phyloP scores from a whole-genome alignment of 2,888 invertebrate species.

The Podotricha telesiphe region DNA sequence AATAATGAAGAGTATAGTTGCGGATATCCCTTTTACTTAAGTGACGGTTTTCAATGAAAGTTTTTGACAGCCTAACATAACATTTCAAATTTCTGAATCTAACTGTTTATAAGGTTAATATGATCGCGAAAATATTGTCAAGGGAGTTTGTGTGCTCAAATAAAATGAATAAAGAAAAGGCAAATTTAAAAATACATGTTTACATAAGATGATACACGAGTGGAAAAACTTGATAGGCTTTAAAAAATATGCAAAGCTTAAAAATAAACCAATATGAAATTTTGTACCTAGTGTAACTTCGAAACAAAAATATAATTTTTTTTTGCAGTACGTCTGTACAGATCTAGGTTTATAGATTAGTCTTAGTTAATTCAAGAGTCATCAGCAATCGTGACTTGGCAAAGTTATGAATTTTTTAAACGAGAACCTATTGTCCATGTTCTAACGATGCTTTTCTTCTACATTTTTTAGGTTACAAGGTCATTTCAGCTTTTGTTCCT shows the following conservation, averaged over 20 bases:
- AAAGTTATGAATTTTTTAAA: conserved; percentile 37
- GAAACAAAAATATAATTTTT: background rate
- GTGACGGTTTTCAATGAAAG: conserved; percentile 14
- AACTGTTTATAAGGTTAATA: conserved; percentile 43
- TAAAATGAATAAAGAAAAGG: background rate
- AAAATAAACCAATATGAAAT: background rate
- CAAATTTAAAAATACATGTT: background rate
- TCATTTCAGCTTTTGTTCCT: conserved; percentile 35
- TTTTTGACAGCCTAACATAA: conserved; percentile 18
- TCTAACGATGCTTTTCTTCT: conserved; percentile 33
- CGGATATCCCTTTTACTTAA: conserved; percentile 1
- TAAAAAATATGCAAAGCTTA: background rate
- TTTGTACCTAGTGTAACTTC: background rate
- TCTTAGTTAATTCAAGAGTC: conserved; percentile 11
- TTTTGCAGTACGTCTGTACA: too few relatives aligned
- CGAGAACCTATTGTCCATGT: conserved; percentile 36
- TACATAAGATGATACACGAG: background rate
- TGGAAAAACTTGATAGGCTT: background rate
- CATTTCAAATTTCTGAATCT: conserved; percentile 4
- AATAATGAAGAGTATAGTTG: background rate
- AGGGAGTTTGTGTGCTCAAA: conserved; percentile 17
- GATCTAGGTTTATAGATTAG: background rate
- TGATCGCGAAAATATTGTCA: conserved; percentile 28
- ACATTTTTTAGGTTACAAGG: conserved; percentile 40
- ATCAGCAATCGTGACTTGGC: conserved; percentile 39